phyloP scores from a whole-genome alignment of 2,797 vertebrate genomes.

The Parambassis ranga region DNA sequence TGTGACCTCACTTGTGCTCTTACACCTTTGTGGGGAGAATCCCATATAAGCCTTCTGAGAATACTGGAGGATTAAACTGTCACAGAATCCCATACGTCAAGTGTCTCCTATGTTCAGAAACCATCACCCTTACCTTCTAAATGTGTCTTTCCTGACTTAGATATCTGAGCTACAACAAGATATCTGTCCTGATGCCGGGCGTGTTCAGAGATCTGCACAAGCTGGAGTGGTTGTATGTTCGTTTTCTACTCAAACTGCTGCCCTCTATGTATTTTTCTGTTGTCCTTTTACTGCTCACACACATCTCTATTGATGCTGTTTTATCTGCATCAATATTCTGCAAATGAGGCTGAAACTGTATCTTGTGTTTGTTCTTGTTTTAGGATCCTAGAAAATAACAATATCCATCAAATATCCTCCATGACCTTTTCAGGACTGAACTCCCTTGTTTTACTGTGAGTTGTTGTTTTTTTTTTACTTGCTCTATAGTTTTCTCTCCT shows the following conservation, averaged over 20 bases:
- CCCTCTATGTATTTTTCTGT: not conserved
- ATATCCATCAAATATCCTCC: conserved; percentile 87
- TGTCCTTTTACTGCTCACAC: not conserved
- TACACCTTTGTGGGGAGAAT: too few relatives aligned
- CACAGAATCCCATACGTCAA: too few relatives aligned
- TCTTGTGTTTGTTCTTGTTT: conserved; percentile 41
- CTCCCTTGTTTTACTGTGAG: conserved; percentile 96
- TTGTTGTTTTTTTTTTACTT: conserved; percentile 58
- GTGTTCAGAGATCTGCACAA: conserved; percentile 92
- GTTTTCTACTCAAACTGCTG: not conserved
- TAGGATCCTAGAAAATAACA: conserved; percentile 96
- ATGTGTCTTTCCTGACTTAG: conserved; percentile 58
- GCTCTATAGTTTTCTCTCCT: not conserved
- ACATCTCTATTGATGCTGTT: not conserved
- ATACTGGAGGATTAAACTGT: too few relatives aligned
- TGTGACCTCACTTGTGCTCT: too few relatives aligned
- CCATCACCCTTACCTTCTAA: not conserved
- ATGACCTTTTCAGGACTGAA: conserved; percentile 90
- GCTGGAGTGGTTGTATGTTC: conserved; percentile 92
- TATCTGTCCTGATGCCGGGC: conserved; percentile 85
- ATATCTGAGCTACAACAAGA: conserved; percentile 92
- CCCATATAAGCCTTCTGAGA: too few relatives aligned
- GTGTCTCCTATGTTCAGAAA: too few relatives aligned
- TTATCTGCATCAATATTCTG: not conserved
- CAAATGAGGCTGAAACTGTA: not conserved